Base-by-base conservation (phyloP, 23 tunicate genomes). In the Corella eumyota region DNA sequence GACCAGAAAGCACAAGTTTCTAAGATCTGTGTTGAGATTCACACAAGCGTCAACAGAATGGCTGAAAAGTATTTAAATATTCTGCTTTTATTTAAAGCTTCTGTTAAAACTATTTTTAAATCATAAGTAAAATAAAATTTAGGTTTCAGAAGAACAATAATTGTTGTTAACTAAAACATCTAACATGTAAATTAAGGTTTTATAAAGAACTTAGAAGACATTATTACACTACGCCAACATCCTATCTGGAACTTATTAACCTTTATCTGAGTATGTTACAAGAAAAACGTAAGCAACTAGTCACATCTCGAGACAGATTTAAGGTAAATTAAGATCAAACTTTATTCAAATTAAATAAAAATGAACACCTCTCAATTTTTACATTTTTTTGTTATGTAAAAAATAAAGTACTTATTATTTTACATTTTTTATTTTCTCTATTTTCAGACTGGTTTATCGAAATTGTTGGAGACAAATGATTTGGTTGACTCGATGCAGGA, bases 161-260 rank as follows among this genome's bases (percentile, higher is more conserved):
- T n/a, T n/a, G n/a, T n/a, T n/a, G n/a, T n/a, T n/a, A n/a, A n/a
- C n/a, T n/a, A n/a, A n/a, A n/a, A n/a, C n/a, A n/a, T n/a, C n/a
- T n/a, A n/a, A n/a, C n/a, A n/a, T n/a, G n/a, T n/a, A n/a, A n/a
- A n/a, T n/a, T n/a, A n/a, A 86, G 95, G 50, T 90, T 81, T 40
- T 90, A 74, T 73, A 75, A 88, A 36, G 97, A 80, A 36, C 50
- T 90, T 45, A 58, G 97, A 6, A 70, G 97, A 2, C 90, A 75
- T 50, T 90, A 90, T 52, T 90, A 90, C 92, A 90, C 97, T 0
- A 90, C 97, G 0, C 97, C 97, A 3, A 90, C 97, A 5, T 90
- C 97, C 11, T 90, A 90, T 61, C 66, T 90, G 61, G 97, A 90
- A 32, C 75, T 90, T 65, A 90, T 90, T 60, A 90, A 90, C 45